These are phyloP conservation scores for Ophion obscuratus DNA, from an alignment of 2,888 invertebrate genomes.

Conservation along the genomic window DNA sequence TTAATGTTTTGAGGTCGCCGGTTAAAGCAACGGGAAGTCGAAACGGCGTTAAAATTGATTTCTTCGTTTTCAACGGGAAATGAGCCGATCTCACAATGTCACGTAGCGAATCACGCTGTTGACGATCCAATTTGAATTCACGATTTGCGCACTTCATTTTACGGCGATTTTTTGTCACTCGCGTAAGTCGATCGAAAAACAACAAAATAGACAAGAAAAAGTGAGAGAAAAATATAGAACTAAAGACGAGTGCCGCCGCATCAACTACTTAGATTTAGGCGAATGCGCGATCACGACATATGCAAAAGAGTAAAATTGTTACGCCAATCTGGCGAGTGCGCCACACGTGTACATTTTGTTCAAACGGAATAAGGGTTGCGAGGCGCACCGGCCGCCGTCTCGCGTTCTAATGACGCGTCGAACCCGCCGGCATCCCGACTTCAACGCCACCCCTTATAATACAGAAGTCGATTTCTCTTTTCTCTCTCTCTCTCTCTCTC, in stretches of 20 bases:
- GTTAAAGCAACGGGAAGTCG: too few relatives aligned
- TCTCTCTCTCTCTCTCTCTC: slow-evolving; percentile 28
- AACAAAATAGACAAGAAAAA: not conserved
- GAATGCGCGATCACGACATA: not conserved
- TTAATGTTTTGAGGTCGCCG: too few relatives aligned
- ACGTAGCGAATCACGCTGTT: too few relatives aligned
- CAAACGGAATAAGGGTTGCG: slow-evolving; percentile 70
- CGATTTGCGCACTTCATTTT: slow-evolving; percentile 1
- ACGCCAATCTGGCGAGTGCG: slow-evolving; percentile 47
- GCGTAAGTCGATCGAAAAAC: not conserved
- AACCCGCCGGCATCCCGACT: slow-evolving; percentile 71
- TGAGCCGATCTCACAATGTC: too few relatives aligned
- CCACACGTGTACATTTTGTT: slow-evolving; percentile 57
- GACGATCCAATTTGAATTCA: not conserved
- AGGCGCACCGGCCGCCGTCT: slow-evolving; percentile 78
- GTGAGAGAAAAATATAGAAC: not conserved
- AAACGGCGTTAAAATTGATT: too few relatives aligned
- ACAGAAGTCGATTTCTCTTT: slow-evolving; percentile 35
- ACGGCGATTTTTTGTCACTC: not conserved
- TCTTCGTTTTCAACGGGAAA: too few relatives aligned
- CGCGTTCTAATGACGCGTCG: slow-evolving; percentile 79
- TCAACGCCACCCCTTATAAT: slow-evolving; percentile 66
- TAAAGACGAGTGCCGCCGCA: not conserved
- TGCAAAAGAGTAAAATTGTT: slow-evolving; percentile 12
- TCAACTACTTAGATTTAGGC: slow-evolving; percentile 6